Percentiles rank a stretch among this genome's conserved stretches.
Evolutionary conservation across 2,113 vertebrate species (phyloP).

Genomic region (Trichomycterus rosablanca): DNA sequence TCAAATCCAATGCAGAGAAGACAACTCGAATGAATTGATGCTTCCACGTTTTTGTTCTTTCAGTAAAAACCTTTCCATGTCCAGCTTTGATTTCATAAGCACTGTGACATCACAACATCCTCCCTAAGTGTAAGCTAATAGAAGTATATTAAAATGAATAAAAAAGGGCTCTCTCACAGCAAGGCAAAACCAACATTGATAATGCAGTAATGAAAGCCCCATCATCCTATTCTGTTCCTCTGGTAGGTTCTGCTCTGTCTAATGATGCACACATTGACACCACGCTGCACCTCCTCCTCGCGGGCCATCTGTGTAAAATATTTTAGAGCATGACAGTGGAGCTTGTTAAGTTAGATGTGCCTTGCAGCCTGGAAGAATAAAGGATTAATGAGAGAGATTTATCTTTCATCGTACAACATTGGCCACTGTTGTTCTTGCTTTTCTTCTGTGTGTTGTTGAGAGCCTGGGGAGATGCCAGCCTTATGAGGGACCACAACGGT

Average conservation of each 20-base stretch:
- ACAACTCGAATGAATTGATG: too few relatives aligned
- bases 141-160: slow-evolving; percentile 13
- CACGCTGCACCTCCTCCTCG: slow-evolving; percentile 29
- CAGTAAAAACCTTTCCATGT: slow-evolving; percentile 7
- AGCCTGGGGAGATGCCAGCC: slow-evolving; percentile 58
- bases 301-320: slow-evolving; percentile 63
- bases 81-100: too few relatives aligned
- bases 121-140: not conserved
- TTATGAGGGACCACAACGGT: slow-evolving; percentile 50
- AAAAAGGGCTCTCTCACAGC: not conserved
- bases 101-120: slow-evolving; percentile 27
- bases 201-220: slow-evolving; percentile 56
- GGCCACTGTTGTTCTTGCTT: slow-evolving; percentile 62
- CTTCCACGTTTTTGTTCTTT: slow-evolving; percentile 11
- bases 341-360: slow-evolving; percentile 60
- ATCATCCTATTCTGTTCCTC: slow-evolving; percentile 59
- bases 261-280: slow-evolving; percentile 69
- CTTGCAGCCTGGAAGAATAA: slow-evolving; percentile 63
- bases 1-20: too few relatives aligned
- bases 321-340: slow-evolving; percentile 52
- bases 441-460: slow-evolving; percentile 61
- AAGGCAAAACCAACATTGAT: slow-evolving; percentile 55
- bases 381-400: slow-evolving; percentile 74
- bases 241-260: slow-evolving; percentile 51
- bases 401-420: slow-evolving; percentile 66